Conservation (phyloP, 1,140 invertebrate genomes). For the Triops cancriformis region DNA sequence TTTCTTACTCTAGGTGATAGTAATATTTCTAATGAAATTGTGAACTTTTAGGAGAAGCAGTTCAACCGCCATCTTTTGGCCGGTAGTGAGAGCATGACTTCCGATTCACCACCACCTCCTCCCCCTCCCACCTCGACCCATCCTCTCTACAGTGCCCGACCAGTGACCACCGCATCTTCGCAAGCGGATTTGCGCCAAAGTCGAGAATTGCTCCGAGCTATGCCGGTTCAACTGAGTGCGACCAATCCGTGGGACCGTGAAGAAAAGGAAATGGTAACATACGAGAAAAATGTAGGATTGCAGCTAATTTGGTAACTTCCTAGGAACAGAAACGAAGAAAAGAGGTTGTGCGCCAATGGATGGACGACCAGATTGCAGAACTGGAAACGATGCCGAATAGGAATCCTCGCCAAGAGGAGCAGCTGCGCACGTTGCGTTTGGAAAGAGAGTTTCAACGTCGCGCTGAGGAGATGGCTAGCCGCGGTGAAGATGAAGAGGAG, state of each 20-base stretch:
- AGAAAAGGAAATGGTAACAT: conserved; percentile 65
- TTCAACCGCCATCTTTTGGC: conserved; percentile 36
- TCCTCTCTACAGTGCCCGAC: conserved; percentile 49
- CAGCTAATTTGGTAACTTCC: conserved; percentile 29
- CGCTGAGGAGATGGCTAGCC: conserved; percentile 63
- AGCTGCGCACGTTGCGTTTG: conserved; percentile 67
- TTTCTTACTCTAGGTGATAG: too few relatives aligned
- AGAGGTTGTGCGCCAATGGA: conserved; percentile 58
- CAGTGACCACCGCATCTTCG: background rate
- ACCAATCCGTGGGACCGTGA: conserved; percentile 81
- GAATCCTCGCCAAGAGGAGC: conserved; percentile 73
- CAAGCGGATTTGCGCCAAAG: conserved; percentile 41
- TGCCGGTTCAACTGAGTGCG: conserved; percentile 41
- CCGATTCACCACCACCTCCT: conserved; percentile 52
- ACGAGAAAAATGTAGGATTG: background rate
- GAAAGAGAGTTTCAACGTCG: conserved; percentile 81
- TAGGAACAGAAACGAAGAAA: conserved; percentile 58
- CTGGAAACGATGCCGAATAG: conserved; percentile 56
- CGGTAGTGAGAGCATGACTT: conserved; percentile 39
- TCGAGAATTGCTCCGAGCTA: background rate
- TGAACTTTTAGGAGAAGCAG: conserved; percentile 24
- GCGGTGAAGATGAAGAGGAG: conserved; percentile 65
- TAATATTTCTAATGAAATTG: background rate
- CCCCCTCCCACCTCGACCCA: conserved; percentile 58
- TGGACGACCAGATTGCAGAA: conserved; percentile 75